These are phyloP conservation scores for Andrena camellia DNA, from an alignment of 2,888 invertebrate species.

Conservation along the genomic window DNA sequence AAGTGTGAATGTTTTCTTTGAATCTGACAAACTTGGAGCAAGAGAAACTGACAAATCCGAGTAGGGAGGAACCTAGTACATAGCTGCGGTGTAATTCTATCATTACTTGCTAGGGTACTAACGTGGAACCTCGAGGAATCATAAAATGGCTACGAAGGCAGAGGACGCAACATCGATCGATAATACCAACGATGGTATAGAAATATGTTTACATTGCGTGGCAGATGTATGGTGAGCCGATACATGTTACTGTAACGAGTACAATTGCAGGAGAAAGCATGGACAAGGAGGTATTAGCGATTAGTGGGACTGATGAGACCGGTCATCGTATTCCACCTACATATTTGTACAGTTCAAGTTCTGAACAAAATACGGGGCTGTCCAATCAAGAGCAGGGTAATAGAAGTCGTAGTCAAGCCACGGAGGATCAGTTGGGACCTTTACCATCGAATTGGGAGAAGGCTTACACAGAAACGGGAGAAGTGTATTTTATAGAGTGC, in stretches of 20 bases:
- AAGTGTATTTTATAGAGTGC: slow-evolving; percentile 99
- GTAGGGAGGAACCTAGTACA: too few relatives aligned
- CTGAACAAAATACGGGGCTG: slow-evolving; percentile 75
- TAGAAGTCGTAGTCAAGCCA: slow-evolving; percentile 87
- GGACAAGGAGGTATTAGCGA: slow-evolving; percentile 79
- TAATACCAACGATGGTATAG: slow-evolving; percentile 81
- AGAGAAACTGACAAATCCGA: too few relatives aligned
- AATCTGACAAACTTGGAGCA: too few relatives aligned
- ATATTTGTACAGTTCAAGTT: slow-evolving; percentile 79
- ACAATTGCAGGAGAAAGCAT: slow-evolving; percentile 73
- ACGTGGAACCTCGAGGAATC: slow-evolving; percentile 48
- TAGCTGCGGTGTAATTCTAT: slow-evolving; percentile 1
- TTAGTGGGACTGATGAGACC: slow-evolving; percentile 75
- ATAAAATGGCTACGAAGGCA: slow-evolving; percentile 81
- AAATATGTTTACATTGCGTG: background rate
- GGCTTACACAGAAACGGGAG: slow-evolving; percentile 98
- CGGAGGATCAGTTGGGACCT: slow-evolving; percentile 94
- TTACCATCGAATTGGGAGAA: slow-evolving; percentile 99
- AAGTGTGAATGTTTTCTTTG: background rate
- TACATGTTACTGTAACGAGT: background rate
- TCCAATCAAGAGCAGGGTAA: slow-evolving; percentile 77
- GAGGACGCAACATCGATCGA: slow-evolving; percentile 81
- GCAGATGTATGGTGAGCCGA: background rate
- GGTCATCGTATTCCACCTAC: slow-evolving; percentile 80
- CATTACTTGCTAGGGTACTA: slow-evolving; percentile 58